phyloP scores from a whole-genome alignment of 2,888 invertebrate species.

The Trisateles emortualis region DNA sequence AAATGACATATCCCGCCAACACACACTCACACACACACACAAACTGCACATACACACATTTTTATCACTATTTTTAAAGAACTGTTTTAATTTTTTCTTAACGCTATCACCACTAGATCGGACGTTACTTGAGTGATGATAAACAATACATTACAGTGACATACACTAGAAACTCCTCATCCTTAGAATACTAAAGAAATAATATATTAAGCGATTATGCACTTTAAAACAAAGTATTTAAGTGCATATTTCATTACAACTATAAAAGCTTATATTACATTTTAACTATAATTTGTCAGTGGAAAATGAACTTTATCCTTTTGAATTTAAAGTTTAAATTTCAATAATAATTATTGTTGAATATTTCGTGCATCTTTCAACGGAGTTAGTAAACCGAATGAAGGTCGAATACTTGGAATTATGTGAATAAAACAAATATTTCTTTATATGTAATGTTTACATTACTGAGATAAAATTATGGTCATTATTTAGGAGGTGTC shows the following conservation, averaged over 20 bases:
- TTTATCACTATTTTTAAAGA: too few relatives aligned
- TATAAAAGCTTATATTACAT: neutral
- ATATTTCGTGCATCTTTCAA: neutral
- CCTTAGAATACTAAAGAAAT: too few relatives aligned
- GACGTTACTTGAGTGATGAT: too few relatives aligned
- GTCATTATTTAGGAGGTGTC: neutral
- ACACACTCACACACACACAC: too few relatives aligned
- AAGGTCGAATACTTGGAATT: conserved; percentile 8
- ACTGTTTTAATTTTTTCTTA: too few relatives aligned
- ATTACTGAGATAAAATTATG: neutral
- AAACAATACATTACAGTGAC: too few relatives aligned
- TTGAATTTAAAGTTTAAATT: neutral
- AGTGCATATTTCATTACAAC: neutral
- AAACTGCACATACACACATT: too few relatives aligned
- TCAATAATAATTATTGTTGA: neutral
- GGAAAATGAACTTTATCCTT: neutral
- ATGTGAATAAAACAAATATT: conserved; percentile 4
- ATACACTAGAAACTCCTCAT: too few relatives aligned
- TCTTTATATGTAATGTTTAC: neutral
- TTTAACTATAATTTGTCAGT: neutral
- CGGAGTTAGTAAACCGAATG: conserved; percentile 5
- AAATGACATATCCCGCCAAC: too few relatives aligned
- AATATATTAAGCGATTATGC: neutral
- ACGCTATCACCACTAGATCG: too few relatives aligned
- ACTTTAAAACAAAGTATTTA: neutral